These are phyloP conservation scores for Eupelmus urozonus DNA, from an alignment of 2,888 invertebrate species.

Conservation along the genomic window DNA sequence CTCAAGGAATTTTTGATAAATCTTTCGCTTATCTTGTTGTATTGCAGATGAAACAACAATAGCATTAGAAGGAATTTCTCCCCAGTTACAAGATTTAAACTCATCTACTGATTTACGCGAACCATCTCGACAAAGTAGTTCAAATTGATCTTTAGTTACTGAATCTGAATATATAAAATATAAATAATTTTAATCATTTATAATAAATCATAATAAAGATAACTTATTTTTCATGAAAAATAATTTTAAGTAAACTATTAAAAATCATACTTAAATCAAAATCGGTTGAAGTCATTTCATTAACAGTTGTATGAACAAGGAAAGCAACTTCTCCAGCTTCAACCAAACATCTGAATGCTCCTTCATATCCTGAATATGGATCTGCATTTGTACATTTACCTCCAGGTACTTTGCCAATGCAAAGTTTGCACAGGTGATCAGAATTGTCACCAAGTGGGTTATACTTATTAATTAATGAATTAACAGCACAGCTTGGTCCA, in stretches of 20 bases:
- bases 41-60: conserved; percentile 92
- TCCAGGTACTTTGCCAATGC: conserved; percentile 88
- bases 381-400: conserved; percentile 90
- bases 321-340: conserved; percentile 94
- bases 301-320: conserved; percentile 89
- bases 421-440: conserved; percentile 87
- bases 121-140: conserved; percentile 90
- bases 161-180: too few species aligned
- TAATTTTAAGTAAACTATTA: not conserved
- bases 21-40: conserved; percentile 79
- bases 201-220: too few species aligned
- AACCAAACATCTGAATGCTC: conserved; percentile 92
- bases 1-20: conserved; percentile 83
- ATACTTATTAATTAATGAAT: conserved; percentile 92
- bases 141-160: conserved; percentile 84
- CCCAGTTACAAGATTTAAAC: conserved; percentile 91
- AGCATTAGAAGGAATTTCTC: conserved; percentile 89
- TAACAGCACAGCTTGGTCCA: conserved; percentile 94
- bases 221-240: too few species aligned
- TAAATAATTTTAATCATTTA: conserved; percentile 32
- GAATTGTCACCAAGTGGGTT: conserved; percentile 92
- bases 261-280: conserved; percentile 80
- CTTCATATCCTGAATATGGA: conserved; percentile 94
- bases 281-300: conserved; percentile 83
- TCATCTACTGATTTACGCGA: conserved; percentile 83